Evolutionary conservation across 1,140 invertebrate genomes (phyloP).

Genomic region (Leptoteleia sp.): DNA sequence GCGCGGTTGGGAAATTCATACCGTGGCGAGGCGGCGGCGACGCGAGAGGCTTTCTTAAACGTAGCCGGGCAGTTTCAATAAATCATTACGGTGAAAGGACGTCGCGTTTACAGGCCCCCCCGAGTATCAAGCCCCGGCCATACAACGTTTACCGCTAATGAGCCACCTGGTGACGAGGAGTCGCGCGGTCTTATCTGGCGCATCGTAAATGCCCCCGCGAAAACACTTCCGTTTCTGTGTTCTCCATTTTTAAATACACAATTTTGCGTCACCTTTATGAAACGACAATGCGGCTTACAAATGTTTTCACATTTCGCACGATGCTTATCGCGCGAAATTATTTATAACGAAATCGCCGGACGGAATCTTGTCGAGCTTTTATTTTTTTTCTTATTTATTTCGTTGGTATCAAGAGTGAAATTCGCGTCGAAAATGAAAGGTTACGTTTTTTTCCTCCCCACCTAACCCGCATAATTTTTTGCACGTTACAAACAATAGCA

Average conservation of each 20-base stretch:
- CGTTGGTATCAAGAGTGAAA: conserved; percentile 38
- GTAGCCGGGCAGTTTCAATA: conserved; percentile 61
- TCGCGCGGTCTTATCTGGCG: conserved; percentile 70
- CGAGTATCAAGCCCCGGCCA: conserved; percentile 53
- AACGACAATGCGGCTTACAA: conserved; percentile 31
- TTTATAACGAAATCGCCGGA: conserved; percentile 18
- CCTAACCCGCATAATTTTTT: no score
- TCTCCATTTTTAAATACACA: conserved; percentile 33
- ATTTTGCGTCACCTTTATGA: conserved; percentile 41
- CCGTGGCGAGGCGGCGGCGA: conserved; percentile 14
- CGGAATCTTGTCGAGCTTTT: conserved; percentile 7
- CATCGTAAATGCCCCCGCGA: conserved; percentile 69
- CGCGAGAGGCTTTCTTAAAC: conserved; percentile 53
- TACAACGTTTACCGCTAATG: conserved; percentile 72
- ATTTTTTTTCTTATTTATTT: no score
- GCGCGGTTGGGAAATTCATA: conserved; percentile 64
- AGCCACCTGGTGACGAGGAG: conserved; percentile 71
- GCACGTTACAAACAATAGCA: no score
- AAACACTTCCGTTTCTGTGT: conserved; percentile 63
- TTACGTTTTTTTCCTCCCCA: neutral
- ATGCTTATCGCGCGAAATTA: conserved; percentile 39
- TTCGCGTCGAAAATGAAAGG: neutral
- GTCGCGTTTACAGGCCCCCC: conserved; percentile 62
- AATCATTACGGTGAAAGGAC: conserved; percentile 69
- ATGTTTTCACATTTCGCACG: conserved; percentile 41